phyloP scores from a whole-genome alignment of 2,113 vertebrate species.

The Corythaixoides concolor region DNA sequence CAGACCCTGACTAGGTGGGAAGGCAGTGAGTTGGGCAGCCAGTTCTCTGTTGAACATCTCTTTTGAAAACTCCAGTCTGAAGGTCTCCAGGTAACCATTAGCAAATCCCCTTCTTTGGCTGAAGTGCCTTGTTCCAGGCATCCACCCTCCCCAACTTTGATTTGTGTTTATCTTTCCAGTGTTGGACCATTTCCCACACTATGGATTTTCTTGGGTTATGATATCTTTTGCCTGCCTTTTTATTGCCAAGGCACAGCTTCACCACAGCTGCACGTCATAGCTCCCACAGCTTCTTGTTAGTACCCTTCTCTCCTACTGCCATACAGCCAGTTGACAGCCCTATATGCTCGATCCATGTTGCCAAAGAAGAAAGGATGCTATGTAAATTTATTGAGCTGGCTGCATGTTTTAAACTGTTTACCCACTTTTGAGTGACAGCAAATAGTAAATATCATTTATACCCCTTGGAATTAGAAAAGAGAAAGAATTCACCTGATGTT shows the following conservation, averaged over 20 bases:
- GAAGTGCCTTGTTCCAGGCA: background rate
- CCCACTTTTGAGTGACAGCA: background rate
- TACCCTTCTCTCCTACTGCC: background rate
- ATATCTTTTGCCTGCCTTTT: background rate
- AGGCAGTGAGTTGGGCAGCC: rapidly evolving
- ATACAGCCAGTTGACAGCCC: background rate
- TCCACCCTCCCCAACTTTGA: background rate
- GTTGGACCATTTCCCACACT: background rate
- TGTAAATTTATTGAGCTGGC: background rate
- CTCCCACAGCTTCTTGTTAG: background rate
- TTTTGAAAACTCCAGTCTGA: background rate
- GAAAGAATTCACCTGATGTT: background rate
- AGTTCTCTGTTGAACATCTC: background rate
- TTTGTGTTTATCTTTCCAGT: background rate
- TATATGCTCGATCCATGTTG: rapidly evolving
- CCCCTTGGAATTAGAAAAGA: background rate
- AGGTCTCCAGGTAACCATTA: background rate
- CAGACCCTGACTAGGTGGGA: background rate
- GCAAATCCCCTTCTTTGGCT: background rate
- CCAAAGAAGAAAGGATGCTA: background rate
- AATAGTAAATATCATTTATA: background rate
- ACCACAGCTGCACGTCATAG: background rate
- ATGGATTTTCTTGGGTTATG: background rate
- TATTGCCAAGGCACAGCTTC: background rate
- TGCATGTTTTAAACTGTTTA: background rate